Conservation (phyloP, 2,797 vertebrate species). For the Acanthurus lineatus region DNA sequence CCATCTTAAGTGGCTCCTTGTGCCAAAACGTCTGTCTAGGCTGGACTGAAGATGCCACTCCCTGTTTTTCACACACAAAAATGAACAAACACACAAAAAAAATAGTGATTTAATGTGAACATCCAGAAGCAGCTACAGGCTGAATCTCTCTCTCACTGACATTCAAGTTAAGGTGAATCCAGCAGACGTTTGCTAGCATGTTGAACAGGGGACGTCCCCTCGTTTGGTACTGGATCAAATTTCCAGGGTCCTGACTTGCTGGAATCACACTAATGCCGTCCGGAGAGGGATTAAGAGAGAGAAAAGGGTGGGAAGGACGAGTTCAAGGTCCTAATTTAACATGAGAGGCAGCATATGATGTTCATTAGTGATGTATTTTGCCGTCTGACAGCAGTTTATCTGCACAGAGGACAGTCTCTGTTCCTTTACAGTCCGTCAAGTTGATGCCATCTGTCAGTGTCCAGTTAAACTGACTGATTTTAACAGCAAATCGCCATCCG, state of each 20-base stretch:
- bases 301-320: not conserved
- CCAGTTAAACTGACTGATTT: constrained; percentile 9
- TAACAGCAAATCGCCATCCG: constrained; percentile 27
- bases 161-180: not conserved
- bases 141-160: not conserved
- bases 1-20: too few relatives aligned
- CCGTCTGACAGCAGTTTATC: constrained; percentile 36
- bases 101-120: not conserved
- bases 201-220: not conserved
- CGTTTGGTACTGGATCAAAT: constrained; percentile 8
- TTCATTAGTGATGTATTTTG: constrained; percentile 16
- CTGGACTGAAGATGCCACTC: not conserved
- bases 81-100: not conserved
- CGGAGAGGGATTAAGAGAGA: constrained; percentile 32
- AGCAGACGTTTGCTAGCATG: not conserved
- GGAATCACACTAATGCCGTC: constrained; percentile 19
- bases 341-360: constrained; percentile 10
- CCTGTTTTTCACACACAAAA: not conserved
- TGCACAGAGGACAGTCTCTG: not conserved
- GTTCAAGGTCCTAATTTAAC: constrained; percentile 30
- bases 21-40: not conserved
- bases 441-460: constrained; percentile 28
- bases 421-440: constrained; percentile 28
- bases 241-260: constrained; percentile 11
- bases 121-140: constrained; percentile 1